Evolutionary conservation across 1,140 invertebrate genomes (phyloP).

Genomic region (Zophobas atratus): DNA sequence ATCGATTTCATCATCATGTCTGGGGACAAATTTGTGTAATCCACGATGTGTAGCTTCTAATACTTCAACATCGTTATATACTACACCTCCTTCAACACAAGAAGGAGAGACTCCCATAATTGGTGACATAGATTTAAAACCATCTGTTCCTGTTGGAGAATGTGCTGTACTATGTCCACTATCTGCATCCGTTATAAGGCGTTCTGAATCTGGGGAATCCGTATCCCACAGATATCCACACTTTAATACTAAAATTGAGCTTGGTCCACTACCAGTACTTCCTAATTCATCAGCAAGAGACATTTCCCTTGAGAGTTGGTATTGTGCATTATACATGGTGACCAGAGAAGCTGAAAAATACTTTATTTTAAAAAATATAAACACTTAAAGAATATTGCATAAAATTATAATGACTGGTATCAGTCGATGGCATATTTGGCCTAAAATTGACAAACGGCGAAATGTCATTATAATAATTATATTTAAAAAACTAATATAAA

Average conservation of each 20-base stretch:
- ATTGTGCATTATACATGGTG: constrained; percentile 64
- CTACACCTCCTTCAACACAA: constrained; percentile 76
- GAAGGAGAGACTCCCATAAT: constrained; percentile 69
- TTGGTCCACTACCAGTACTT: constrained; percentile 65
- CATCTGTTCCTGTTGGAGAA: constrained; percentile 81
- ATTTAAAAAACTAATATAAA: too few relatives aligned
- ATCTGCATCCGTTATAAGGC: constrained; percentile 83
- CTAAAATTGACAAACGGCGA: too few relatives aligned
- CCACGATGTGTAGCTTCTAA: constrained; percentile 96
- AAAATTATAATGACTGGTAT: neutral
- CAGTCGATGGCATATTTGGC: too few relatives aligned
- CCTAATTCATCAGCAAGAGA: constrained; percentile 82
- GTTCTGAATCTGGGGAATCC: constrained; percentile 89
- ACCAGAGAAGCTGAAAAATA: constrained; percentile 70
- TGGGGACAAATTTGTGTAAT: constrained; percentile 94
- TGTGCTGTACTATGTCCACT: constrained; percentile 92
- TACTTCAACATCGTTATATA: constrained; percentile 87
- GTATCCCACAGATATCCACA: constrained; percentile 84
- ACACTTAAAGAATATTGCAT: neutral
- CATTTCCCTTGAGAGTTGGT: constrained; percentile 69
- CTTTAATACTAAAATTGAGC: constrained; percentile 83
- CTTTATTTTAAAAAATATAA: neutral
- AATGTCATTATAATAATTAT: too few relatives aligned
- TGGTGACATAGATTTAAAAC: constrained; percentile 87
- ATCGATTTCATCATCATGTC: constrained; percentile 96